Evolutionary conservation across 2,113 vertebrate species (phyloP), one percentile per base, ranked within the genome.

Genomic region (Nesoenas mayeri): DNA sequence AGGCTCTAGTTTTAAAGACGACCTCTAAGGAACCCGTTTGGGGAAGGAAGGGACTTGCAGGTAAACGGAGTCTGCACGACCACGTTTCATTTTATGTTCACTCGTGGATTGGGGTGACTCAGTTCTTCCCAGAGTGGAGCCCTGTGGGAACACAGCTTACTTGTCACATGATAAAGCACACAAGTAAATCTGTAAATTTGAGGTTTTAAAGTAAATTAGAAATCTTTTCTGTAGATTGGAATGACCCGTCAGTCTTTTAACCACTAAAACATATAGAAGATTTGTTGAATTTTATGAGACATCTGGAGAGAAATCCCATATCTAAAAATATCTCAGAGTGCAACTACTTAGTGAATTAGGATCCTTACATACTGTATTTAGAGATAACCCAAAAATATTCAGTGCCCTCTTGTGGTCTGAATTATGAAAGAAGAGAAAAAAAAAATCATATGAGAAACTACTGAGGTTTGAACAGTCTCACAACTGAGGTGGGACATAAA

Each of bases 381-480:
- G 51, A 74, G 28, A n/a, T 42, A 44, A 74, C 34, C 16, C 85
- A 71, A 56, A 79, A 93, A 93, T 84, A 86, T 3, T 84, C 77
- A 81, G 75, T 72, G 93, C 96, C 95, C 93, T 90, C 95, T 95
- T 93, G 90, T 94, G 96, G 95, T 57, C 79, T 58, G 29, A 50
- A 19, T 50, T 20, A 44, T 7, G 19, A 83, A 92, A 60, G 67
- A 67, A 80, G 14, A 60, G 14, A 60, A 56, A 65, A 26, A 38
- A 47, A 47, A 47, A 19, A 18, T 32, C 1, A 0, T 11, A 25
- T 16, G 22, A 51, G 5, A 58, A 88, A 74, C 42, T 28, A 15
- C 16, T 51, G 5, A 25, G 24, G 22, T 80, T 50, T 50, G 24
- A 47, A 31, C 7, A 40, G 38, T n/a, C 42, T 80, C 25, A 21